Conservation (phyloP, 2,888 invertebrate species). For the Acanthacorydalis orientalis region DNA sequence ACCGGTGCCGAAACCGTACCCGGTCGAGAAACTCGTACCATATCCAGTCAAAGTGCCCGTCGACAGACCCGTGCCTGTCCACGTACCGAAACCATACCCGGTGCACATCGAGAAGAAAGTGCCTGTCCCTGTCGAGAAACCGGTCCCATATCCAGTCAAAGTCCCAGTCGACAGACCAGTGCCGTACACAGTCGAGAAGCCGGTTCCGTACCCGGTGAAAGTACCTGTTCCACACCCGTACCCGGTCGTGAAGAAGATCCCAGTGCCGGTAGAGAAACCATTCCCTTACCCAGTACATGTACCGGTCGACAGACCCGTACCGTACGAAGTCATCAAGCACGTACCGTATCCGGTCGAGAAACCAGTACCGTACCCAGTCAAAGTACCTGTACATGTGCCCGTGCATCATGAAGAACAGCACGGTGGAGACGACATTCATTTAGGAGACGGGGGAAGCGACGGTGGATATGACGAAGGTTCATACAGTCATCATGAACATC, state of each 20-base stretch:
- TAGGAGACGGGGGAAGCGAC: constrained; percentile 14
- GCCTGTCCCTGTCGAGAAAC: constrained; percentile 56
- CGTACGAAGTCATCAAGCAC: constrained; percentile 31
- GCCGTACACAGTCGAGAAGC: constrained; percentile 61
- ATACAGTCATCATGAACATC: constrained; percentile 9
- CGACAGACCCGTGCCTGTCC: constrained; percentile 51
- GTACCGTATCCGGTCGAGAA: constrained; percentile 28
- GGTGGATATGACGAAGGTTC: constrained; percentile 7
- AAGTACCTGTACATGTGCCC: constrained; percentile 47
- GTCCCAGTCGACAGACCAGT: constrained; percentile 48
- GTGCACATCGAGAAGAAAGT: constrained; percentile 57
- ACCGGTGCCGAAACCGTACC: constrained; percentile 54
- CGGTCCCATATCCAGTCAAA: constrained; percentile 53
- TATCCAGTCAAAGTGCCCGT: constrained; percentile 53
- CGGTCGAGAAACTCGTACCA: constrained; percentile 55
- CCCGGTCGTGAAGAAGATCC: constrained; percentile 47
- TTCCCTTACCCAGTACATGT: constrained; percentile 43
- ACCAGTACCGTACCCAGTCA: constrained; percentile 50
- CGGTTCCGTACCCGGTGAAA: constrained; percentile 58
- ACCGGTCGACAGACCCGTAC: constrained; percentile 46
- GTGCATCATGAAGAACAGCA: constrained; percentile 25
- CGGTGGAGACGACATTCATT: constrained; percentile 16
- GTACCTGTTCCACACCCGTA: constrained; percentile 56
- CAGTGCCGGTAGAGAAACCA: constrained; percentile 49
- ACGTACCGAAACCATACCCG: constrained; percentile 48